Conservation (phyloP, 2,888 invertebrate species). For the Nephrotoma flavescens region DNA sequence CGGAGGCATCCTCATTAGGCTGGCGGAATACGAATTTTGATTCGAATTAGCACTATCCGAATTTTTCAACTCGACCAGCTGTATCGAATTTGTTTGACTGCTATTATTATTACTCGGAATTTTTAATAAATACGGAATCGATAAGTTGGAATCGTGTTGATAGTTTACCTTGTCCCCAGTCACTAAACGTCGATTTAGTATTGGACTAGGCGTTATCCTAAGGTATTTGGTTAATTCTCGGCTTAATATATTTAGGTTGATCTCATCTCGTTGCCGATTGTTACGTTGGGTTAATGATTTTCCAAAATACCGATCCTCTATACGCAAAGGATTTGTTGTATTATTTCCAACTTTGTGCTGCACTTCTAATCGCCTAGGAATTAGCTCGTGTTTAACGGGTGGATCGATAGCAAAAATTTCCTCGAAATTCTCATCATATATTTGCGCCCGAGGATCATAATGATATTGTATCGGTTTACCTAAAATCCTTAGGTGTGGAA, state of each 20-base stretch:
- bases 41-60: not conserved
- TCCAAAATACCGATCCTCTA: not conserved
- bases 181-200: not conserved
- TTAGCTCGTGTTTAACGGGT: not conserved
- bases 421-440: slow-evolving; percentile 4
- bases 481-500: slow-evolving; percentile 18
- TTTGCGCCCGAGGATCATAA: not conserved
- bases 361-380: not conserved
- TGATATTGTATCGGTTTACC: slow-evolving; percentile 3
- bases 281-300: not conserved
- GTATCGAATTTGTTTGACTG: not conserved
- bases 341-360: not conserved
- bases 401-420: slow-evolving; percentile 10
- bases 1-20: slow-evolving; percentile 24
- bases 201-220: not conserved
- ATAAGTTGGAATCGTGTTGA: not conserved
- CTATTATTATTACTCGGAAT: not conserved
- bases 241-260: not conserved
- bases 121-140: slow-evolving; percentile 1
- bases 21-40: slow-evolving; percentile 14
- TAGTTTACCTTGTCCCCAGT: not conserved
- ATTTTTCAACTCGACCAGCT: not conserved
- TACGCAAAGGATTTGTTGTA: not conserved
- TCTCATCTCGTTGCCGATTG: not conserved
- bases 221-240: not conserved